Evolutionary conservation across 2,113 vertebrate genomes (phyloP).

Genomic region (Gallinago jamesoni): DNA sequence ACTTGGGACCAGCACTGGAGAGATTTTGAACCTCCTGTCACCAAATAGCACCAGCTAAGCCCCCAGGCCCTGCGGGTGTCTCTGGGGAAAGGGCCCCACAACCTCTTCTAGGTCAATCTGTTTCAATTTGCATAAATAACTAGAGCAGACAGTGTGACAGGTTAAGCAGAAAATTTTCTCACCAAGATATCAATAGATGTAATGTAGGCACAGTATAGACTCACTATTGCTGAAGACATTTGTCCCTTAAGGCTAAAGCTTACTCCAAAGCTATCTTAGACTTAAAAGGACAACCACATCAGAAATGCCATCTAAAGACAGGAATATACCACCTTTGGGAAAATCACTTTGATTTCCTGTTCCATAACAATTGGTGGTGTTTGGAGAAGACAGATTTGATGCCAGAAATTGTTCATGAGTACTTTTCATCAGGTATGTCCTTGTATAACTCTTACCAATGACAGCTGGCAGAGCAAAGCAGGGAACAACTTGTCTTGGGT

Average conservation of each 20-base stretch:
- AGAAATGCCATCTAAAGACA: neutral
- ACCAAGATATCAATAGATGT: neutral
- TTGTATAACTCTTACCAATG: neutral
- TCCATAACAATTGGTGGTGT: neutral
- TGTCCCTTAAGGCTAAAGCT: neutral
- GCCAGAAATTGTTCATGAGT: neutral
- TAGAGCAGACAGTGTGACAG: neutral
- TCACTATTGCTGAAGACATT: neutral
- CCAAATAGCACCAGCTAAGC: neutral
- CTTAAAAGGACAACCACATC: neutral
- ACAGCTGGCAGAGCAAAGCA: neutral
- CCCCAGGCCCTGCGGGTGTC: neutral
- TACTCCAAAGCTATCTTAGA: neutral
- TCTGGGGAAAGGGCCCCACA: neutral
- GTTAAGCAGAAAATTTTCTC: neutral
- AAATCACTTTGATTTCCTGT: neutral
- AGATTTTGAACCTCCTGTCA: neutral
- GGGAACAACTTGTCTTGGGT: neutral
- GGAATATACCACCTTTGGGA: neutral
- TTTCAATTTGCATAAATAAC: neutral
- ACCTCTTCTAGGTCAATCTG: neutral
- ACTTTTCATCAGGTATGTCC: neutral
- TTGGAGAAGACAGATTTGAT: neutral
- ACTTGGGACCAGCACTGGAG: neutral
- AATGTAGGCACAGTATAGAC: neutral